Percentiles rank a stretch among this genome's conserved stretches.
These are phyloP conservation scores for Notothenia rossii DNA, from an alignment of 2,113 vertebrate species.

Conservation along the genomic window DNA sequence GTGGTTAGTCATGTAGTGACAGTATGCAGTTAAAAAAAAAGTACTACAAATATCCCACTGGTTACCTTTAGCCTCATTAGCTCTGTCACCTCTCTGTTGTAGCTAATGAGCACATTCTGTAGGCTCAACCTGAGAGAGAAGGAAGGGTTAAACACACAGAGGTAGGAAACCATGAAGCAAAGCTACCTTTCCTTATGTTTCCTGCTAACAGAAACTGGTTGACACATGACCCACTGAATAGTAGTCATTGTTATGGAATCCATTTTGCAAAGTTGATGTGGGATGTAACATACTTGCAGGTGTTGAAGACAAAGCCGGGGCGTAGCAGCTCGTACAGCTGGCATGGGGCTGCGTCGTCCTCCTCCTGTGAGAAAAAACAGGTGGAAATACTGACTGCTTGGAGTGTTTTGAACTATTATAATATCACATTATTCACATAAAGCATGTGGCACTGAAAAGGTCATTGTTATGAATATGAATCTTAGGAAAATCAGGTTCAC, in stretches of 20 bases:
- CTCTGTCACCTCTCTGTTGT: slow-evolving; percentile 60
- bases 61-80: slow-evolving; percentile 72
- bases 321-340: slow-evolving; percentile 53
- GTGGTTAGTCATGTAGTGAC: not conserved
- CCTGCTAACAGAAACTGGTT: slow-evolving; percentile 50
- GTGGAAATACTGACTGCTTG: not conserved
- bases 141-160: slow-evolving; percentile 5
- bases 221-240: slow-evolving; percentile 24
- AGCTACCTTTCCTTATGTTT: slow-evolving; percentile 16
- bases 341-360: slow-evolving; percentile 53
- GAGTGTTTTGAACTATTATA: not conserved
- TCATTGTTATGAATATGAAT: not conserved
- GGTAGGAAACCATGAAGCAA: not conserved
- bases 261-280: not conserved
- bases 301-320: slow-evolving; percentile 56
- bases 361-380: slow-evolving; percentile 50
- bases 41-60: not conserved
- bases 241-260: not conserved
- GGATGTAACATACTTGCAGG: slow-evolving; percentile 68
- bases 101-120: slow-evolving; percentile 62
- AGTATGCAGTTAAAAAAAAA: not conserved
- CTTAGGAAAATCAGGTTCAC: not conserved
- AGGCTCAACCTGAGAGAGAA: slow-evolving; percentile 65
- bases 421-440: not conserved
- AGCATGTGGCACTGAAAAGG: not conserved